A percentile compares a stretch with the other conserved stretches of the same genome.
These are phyloP conservation scores for Corythoichthys intestinalis DNA, from an alignment of 2,113 vertebrate genomes.

Conservation along the genomic window DNA sequence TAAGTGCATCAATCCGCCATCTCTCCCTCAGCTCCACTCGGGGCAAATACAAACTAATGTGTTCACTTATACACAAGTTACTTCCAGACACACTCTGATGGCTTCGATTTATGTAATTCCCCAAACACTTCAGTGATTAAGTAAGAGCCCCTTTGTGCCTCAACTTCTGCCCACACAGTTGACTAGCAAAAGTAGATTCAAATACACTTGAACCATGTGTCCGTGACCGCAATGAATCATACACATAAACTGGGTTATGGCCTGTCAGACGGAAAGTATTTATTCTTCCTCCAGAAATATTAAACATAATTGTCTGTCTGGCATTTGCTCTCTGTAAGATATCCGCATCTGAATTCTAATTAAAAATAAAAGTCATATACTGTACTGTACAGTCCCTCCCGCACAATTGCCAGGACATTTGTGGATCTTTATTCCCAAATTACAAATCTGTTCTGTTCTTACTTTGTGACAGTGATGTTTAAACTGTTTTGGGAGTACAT, in stretches of 20 bases:
- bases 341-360: not conserved
- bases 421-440: not conserved
- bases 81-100: not conserved
- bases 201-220: not conserved
- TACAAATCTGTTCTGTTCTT: not conserved
- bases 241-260: not conserved
- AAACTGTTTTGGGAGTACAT: too few relatives aligned
- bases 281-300: not conserved
- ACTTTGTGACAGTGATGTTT: not conserved
- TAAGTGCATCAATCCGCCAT: not conserved
- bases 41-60: not conserved
- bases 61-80: not conserved
- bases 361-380: not conserved
- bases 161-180: not conserved
- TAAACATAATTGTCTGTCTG: not conserved
- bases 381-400: not conserved
- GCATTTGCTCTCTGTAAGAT: not conserved
- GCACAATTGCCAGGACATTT: not conserved
- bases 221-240: constrained; percentile 1
- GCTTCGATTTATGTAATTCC: not conserved
- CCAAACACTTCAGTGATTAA: constrained; percentile 4
- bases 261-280: not conserved
- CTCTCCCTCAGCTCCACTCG: not conserved
- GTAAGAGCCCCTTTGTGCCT: not conserved
- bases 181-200: not conserved